Evolutionary conservation across 2,888 invertebrate genomes (phyloP), one percentile per base, ranked within the genome.

Genomic region (Yponomeuta malinellus): DNA sequence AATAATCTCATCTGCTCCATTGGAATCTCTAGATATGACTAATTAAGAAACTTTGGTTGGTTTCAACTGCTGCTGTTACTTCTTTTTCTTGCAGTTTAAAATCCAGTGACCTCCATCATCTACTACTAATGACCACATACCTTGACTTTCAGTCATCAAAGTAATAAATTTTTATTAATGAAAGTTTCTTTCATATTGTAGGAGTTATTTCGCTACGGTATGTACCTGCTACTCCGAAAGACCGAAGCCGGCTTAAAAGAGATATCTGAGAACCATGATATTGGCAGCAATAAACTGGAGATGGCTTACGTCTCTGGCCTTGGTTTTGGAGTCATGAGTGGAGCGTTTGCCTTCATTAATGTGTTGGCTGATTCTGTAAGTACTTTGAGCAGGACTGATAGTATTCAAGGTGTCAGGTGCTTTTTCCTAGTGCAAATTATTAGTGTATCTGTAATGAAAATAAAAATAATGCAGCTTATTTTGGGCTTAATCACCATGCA

Each of bases 301-400:
- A 94, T 99, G 83, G 98, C 99, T 0, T 98, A 98, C 88, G 99
- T 99, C 2, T 97, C 98, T 63, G 99, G 99, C 0, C 92, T 99
- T 63, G 99, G 99, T 2, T 99, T 98, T 92, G 99, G 99, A 65
- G 93, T 97, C 2, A 98, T 99, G 92, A 97, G 98, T 83, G 99
- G 98, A 69, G 96, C 97, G 63, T 99, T 99, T 90, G 97, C 98
- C 0, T 89, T 99, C 73, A 94, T 98, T 43, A 99, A 99, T 92
- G 97, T 99, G 0, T 89, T 99, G 69, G 98, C 99, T 31, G 99
- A 98, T 88, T 95, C 98, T 73, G 95, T 94, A 79, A 90, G 93
- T 86, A 71, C 15, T 63, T n/a, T 66, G 31, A 10, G 43, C 43
- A 8, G 9, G 8, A 43, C 43, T 43, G 43, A 43, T 70, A 63